Conservation (phyloP, 2,888 invertebrate species). For the Drosophila neonasuta region DNA sequence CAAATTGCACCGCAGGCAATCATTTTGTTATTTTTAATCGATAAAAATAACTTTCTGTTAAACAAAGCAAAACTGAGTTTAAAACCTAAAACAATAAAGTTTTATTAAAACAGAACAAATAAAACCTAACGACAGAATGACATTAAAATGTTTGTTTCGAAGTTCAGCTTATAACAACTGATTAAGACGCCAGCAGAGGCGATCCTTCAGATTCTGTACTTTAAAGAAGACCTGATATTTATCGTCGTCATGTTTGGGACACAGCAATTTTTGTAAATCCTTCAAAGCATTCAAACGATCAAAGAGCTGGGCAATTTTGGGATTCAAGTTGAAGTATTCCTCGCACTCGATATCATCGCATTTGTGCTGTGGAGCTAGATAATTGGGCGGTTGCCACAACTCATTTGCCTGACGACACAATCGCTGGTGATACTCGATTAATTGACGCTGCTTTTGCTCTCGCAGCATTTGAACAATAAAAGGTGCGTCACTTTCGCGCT, state of each 20-base stretch:
- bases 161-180: not conserved
- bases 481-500: conserved; percentile 37
- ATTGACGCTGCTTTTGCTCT: conserved; percentile 22
- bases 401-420: conserved; percentile 18
- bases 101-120: not conserved
- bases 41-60: too few relatives aligned
- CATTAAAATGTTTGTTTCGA: not conserved
- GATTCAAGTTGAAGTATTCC: conserved; percentile 14
- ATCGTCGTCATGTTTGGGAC: not conserved
- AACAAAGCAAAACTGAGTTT: too few relatives aligned
- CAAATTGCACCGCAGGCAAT: too few relatives aligned
- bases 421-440: conserved; percentile 27
- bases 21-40: too few relatives aligned
- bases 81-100: not conserved
- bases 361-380: conserved; percentile 12
- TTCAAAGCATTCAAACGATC: conserved; percentile 40
- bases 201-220: conserved; percentile 21
- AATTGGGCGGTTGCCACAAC: not conserved
- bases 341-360: conserved; percentile 25
- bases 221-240: not conserved
- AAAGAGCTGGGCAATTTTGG: conserved; percentile 10
- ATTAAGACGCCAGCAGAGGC: conserved; percentile 18
- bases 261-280: conserved; percentile 27
- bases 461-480: conserved; percentile 45
- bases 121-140: conserved; percentile 1